Conservation (phyloP, 2,888 invertebrate genomes). For the Lamproptera curius region DNA sequence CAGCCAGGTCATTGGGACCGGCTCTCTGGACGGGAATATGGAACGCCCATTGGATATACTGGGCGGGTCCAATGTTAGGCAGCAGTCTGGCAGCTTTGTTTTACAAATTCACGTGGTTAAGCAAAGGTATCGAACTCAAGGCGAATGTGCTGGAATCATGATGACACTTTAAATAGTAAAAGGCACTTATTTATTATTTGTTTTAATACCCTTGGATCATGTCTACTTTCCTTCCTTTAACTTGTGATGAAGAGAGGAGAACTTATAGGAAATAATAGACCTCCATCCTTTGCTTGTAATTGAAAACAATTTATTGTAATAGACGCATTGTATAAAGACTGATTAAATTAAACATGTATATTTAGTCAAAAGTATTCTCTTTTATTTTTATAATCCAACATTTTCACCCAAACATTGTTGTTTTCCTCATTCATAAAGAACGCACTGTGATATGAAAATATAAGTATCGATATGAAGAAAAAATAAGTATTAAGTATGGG, state of each 20-base stretch:
- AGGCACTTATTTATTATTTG: no score
- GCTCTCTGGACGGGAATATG: constrained; percentile 83
- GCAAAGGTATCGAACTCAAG: constrained; percentile 22
- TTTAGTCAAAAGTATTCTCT: neutral
- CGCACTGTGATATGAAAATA: neutral
- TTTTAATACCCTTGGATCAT: no score
- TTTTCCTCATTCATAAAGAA: neutral
- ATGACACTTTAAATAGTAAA: no score
- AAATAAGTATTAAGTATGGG: neutral
- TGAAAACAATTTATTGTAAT: neutral
- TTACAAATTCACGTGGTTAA: constrained; percentile 41
- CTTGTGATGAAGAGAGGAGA: no score
- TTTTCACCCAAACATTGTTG: neutral
- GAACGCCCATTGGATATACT: constrained; percentile 83
- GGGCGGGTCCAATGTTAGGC: constrained; percentile 79
- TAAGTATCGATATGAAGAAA: neutral
- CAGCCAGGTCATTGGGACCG: constrained; percentile 83
- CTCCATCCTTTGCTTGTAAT: neutral
- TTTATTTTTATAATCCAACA: neutral
- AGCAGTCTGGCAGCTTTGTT: constrained; percentile 38
- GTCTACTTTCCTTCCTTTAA: no score
- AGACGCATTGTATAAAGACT: neutral
- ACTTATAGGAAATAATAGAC: neutral
- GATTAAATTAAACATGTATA: neutral
- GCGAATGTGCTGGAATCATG: no score